Conservation (phyloP, 2,797 vertebrate genomes). For the Tachyglossus aculeatus region DNA sequence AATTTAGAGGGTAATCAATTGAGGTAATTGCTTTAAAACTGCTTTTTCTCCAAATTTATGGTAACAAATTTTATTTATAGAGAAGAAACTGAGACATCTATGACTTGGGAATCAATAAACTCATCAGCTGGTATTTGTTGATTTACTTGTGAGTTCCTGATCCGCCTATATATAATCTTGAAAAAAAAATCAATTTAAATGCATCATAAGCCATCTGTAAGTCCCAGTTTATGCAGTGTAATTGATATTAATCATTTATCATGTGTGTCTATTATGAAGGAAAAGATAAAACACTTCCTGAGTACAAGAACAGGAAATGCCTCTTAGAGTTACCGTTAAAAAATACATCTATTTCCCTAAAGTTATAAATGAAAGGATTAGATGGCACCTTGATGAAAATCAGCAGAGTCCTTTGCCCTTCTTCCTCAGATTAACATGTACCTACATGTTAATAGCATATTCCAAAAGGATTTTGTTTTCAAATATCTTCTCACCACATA, state of each 20-base stretch:
- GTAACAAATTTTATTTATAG: conserved; percentile 25
- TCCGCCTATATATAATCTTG: conserved; percentile 19
- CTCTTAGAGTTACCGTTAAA: conserved; percentile 31
- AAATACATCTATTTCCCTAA: conserved; percentile 2
- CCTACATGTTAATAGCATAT: not conserved
- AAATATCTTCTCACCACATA: not conserved
- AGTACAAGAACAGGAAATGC: conserved; percentile 28
- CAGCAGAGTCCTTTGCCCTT: conserved; percentile 10
- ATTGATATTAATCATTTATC: conserved; percentile 58
- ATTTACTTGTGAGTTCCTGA: conserved; percentile 22
- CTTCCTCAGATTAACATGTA: not conserved
- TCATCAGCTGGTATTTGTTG: conserved; percentile 4
- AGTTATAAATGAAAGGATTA: not conserved
- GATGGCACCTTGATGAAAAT: conserved; percentile 31
- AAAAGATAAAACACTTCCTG: conserved; percentile 37
- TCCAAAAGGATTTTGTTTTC: not conserved
- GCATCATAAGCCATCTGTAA: conserved; percentile 22
- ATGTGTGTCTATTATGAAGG: conserved; percentile 19
- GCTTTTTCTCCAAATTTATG: not conserved
- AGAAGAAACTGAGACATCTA: conserved; percentile 5
- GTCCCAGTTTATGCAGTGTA: conserved; percentile 19
- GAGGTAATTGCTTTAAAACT: not conserved
- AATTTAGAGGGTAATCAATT: not conserved
- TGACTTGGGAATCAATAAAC: conserved; percentile 40
- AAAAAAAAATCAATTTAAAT: conserved; percentile 43